Base-by-base conservation (phyloP, 2,888 invertebrate species). In the Polylopha cassiicola region DNA sequence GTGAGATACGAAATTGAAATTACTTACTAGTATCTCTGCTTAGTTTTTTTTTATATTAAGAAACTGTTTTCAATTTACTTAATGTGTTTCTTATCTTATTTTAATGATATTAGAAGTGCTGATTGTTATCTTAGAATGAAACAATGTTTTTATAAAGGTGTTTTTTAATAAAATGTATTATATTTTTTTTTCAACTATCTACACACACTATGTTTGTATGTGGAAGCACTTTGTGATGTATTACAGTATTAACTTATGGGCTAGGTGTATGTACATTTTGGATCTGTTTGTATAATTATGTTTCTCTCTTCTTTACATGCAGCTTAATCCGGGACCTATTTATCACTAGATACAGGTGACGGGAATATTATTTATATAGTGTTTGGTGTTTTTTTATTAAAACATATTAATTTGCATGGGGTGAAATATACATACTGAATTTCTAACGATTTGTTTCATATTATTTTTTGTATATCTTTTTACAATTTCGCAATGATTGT, bases 281-380 rank as follows among this genome's bases (percentile, higher is more conserved):
- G 45, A 61, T 50, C 51, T 65, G 53, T 65, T 53, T 77, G 54
- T 79, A 68, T 76, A 78, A 77, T 79, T 66, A 67, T 67, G 63
- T 66, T 73, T 80, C 72, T 84, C 73, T 85, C 79, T 82, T 84
- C 79, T 86, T 86, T 86, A 82, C 86, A 86, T 61, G 86, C 86
- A 86, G 86, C 86, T 81, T 86, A 86, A 85, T 77, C 80, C 84
- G 84, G 86, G 86, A 84, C 75, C 84, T 81, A 81, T 86, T 64
- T 86, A 85, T 84, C 86, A 85, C 76, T 86, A 85, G 82, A 79
- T 67, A 60, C 85, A 86, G 86, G 86, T 86, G 86, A 86, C 68
- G 80, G 82, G 78, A 76, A 61, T 75, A 73, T 71, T 72, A 68
- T 75, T 76, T 70, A 47, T 76, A 53, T 58, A 60, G 67, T 65